Base-by-base conservation (phyloP, 1,140 invertebrate genomes). In the Probaryconus sp. region DNA sequence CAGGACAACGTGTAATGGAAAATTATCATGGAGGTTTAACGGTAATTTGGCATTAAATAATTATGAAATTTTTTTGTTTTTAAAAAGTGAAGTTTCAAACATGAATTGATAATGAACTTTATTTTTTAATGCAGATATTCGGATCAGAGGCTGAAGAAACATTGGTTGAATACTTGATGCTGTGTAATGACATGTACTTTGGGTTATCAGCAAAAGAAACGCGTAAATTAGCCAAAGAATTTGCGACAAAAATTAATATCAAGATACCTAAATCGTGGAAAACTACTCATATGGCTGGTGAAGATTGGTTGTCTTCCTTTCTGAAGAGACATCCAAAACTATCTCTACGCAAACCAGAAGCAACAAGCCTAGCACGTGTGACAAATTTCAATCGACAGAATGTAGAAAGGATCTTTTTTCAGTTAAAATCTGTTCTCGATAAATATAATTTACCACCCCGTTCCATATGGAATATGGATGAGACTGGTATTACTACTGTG, bases 401-500 rank as follows among this genome's bases (percentile, higher is more conserved):
- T 31, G 43, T 50, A 14, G 4, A 10, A 10, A 28, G 18, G 30
- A 50, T 45, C 7, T 45, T 48, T 43, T 13, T 26, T 0, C 13
- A 47, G 13, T 24, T 63, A 21, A 43, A 53, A 17, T 10, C n/a
- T 3, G 31, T 48, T 47, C 1, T 50, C 3, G 37, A 64, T n/a
- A 53, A 53, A 14, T 53, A 45, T 53, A 13, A 7, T 24, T 7
- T 61, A 21, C 10, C 13, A 31, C 24, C 42, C 26, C 30, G 24
- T 11, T n/a, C 16, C 11, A 81, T 88, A 42, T 86, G 74, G 63
- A 87, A 87, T 76, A 68, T 83, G n/a, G 85, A 87, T 58, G 86
- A 87, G 61, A 87, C 83, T 1, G 85, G 83, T 11, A 11, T 83
- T 9, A 82, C 77, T 18, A 85, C 84, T 13, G 84, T 86, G 0